Percentiles rank a stretch among this genome's conserved stretches.
Conservation (phyloP, 2,797 vertebrate genomes). For the Psittacula derbiana region DNA sequence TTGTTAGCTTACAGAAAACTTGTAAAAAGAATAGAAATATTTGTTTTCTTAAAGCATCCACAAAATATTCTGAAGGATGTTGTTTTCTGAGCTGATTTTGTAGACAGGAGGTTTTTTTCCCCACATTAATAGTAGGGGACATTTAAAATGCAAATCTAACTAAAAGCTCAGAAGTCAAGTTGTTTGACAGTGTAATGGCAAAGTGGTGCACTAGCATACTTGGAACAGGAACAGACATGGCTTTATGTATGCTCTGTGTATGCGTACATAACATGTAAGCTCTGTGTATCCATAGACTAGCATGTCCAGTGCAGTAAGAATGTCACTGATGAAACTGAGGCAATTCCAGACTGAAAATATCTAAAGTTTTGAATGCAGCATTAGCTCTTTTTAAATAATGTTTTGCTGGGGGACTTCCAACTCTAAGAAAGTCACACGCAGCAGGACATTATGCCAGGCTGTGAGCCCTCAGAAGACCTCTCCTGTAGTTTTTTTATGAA, state of each 20-base stretch:
- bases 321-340: not conserved
- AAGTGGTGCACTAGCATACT: not conserved
- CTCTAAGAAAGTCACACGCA: not conserved
- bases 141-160: not conserved
- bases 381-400: not conserved
- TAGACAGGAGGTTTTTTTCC: not conserved
- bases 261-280: not conserved
- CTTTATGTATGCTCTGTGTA: not conserved
- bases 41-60: not conserved
- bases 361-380: not conserved
- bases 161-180: not conserved
- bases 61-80: not conserved
- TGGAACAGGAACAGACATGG: not conserved
- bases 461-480: not conserved
- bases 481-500: not conserved
- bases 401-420: not conserved
- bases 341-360: not conserved
- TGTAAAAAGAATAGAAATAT: not conserved
- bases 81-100: not conserved
- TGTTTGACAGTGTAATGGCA: not conserved
- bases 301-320: not conserved
- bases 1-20: not conserved
- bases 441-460: not conserved
- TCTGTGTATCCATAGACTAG: not conserved
- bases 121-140: not conserved